Evolutionary conservation across 2,113 vertebrate species (phyloP).

Genomic region (Rhinoderma darwinii): DNA sequence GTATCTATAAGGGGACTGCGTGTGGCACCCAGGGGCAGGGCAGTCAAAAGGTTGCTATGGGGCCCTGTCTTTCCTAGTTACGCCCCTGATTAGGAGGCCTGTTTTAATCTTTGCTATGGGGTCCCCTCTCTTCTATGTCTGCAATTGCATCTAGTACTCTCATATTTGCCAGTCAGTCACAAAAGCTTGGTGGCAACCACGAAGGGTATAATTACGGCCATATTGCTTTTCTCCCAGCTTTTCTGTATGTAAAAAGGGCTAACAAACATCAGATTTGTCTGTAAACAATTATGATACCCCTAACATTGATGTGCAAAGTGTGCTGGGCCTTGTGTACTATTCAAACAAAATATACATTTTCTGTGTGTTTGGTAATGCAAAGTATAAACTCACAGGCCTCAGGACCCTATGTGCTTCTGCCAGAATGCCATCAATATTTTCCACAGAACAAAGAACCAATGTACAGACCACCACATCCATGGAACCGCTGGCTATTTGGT

Average conservation of each 20-base stretch:
- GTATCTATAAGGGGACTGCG: no score
- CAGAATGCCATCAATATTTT: constrained; percentile 65
- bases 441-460: constrained; percentile 83
- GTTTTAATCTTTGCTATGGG: no score
- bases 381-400: constrained; percentile 75
- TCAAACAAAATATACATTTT: not conserved
- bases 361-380: not conserved
- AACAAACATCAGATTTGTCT: not conserved
- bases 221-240: not conserved
- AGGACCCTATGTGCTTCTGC: constrained; percentile 77
- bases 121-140: no score
- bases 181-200: no score
- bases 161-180: no score
- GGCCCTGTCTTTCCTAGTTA: no score
- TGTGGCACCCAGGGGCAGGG: no score
- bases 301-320: not conserved
- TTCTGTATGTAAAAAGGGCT: not conserved
- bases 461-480: constrained; percentile 83
- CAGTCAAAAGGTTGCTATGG: no score
- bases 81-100: no score
- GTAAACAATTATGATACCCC: not conserved
- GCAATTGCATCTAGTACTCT: no score
- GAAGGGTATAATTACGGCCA: no score
- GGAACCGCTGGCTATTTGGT: constrained; percentile 69
- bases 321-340: no score